phyloP scores from a whole-genome alignment of 2,888 invertebrate genomes.

The Beris morrisii region DNA sequence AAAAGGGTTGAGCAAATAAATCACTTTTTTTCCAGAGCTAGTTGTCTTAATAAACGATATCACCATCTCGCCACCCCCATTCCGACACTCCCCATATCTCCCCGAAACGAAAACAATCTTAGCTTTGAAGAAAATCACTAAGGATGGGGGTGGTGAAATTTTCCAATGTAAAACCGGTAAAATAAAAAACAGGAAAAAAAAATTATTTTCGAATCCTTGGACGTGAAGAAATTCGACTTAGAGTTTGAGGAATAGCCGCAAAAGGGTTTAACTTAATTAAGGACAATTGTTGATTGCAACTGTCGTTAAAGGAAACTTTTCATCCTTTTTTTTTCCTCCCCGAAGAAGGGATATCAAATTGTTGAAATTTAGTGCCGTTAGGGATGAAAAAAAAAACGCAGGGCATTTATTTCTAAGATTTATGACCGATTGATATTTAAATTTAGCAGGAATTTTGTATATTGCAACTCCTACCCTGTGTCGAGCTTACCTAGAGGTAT shows the following conservation, averaged over 20 bases:
- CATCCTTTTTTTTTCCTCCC: neutral
- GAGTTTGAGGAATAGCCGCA: constrained; percentile 26
- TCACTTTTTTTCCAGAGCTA: constrained; percentile 31
- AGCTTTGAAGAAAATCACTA: neutral
- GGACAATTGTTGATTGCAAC: constrained; percentile 34
- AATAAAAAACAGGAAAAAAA: neutral
- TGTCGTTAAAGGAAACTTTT: constrained; percentile 32
- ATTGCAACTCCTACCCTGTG: too few species aligned
- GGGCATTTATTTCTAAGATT: constrained; percentile 29
- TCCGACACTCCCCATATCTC: neutral
- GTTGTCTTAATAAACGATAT: constrained; percentile 37
- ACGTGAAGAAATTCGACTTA: neutral
- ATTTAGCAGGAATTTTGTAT: neutral
- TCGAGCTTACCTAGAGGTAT: too few species aligned
- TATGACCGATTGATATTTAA: constrained; percentile 33
- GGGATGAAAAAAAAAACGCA: constrained; percentile 24
- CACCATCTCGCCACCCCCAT: constrained; percentile 21
- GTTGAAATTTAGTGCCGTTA: constrained; percentile 16
- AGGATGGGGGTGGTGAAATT: neutral
- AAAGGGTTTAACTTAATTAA: constrained; percentile 36
- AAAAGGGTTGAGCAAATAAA: constrained; percentile 35
- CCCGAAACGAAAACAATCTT: constrained; percentile 3
- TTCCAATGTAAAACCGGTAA: neutral
- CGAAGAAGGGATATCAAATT: constrained; percentile 18
- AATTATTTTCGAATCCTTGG: neutral